Base-by-base conservation (phyloP, 2,888 invertebrate species). In the Acanthosepion lycidas region DNA sequence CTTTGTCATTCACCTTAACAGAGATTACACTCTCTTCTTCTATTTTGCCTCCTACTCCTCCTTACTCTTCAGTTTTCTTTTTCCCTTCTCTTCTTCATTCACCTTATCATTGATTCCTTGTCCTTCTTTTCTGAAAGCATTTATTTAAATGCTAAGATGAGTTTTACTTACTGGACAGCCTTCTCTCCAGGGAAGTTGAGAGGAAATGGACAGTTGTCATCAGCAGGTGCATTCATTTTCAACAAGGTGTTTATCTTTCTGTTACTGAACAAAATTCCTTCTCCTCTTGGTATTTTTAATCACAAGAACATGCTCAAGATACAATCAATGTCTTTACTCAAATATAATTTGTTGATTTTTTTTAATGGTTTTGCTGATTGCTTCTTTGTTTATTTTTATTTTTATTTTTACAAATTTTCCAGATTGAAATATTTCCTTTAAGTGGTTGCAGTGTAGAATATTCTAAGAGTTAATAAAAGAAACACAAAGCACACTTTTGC, bases 161-260 rank as follows among this genome's bases (percentile, higher is more conserved):
- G 78, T n/a, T n/a, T 78, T 78, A 78, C 33, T 78, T 78, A 78
- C n/a, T 78, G 78, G 78, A 78, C 78, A n/a, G 78, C 18, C 15
- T 78, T 23, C n/a, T n/a, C 78, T 78, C 78, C n/a, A 33, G 78
- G 78, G n/a, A 78, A 33, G n/a, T 5, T 78, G 78, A 78, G 78
- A 78, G 78, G 78, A 78, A 78, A 33, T n/a, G 78, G 78, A 78
- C 78, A 78, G 78, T 78, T 78, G 78, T 78, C 78, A n/a, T 33
- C 78, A 33, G 78, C 78, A 78, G 78, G 78, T 78, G 78, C 78
- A n/a, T 78, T 18, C 78, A 23, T 78, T 78, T n/a, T 78, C 78
- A n/a, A n/a, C 5, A 33, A 78, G 78, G 78, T 78, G n/a, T 78
- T 78, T 78, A 78, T 78, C 78, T 78, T 78, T 33, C 78, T 78